Percentiles rank a stretch among this genome's conserved stretches.
Evolutionary conservation across 2,888 invertebrate genomes (phyloP).

Genomic region (Petrolisthes manimaculis): DNA sequence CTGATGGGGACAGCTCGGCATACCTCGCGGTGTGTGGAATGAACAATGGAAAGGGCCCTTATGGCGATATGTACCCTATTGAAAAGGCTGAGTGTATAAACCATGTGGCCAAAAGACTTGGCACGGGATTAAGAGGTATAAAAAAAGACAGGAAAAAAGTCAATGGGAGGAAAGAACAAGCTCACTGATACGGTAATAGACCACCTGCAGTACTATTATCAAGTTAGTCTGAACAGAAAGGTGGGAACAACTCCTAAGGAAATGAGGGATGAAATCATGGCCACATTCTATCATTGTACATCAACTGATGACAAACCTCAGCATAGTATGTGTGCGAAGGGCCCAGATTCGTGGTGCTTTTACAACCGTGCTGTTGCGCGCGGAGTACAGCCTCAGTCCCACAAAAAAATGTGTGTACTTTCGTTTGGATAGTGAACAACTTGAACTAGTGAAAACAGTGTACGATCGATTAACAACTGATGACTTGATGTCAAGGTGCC

Average conservation of each 20-base stretch:
- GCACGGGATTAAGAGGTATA: neutral
- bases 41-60: conserved; percentile 11
- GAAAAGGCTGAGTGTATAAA: conserved; percentile 16
- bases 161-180: neutral
- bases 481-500: conserved; percentile 3
- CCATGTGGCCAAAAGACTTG: conserved; percentile 1
- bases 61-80: neutral
- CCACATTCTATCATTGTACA: conserved; percentile 11
- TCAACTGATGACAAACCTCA: conserved; percentile 14
- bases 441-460: conserved; percentile 7
- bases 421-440: neutral
- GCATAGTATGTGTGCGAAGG: conserved; percentile 1
- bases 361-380: neutral
- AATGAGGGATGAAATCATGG: conserved; percentile 23
- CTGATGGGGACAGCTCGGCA: neutral
- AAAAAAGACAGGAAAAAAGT: neutral
- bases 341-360: conserved; percentile 14
- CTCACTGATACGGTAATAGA: conserved; percentile 6
- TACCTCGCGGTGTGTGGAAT: conserved; percentile 4
- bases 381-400: neutral
- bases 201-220: conserved; percentile 9
- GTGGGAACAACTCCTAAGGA: neutral
- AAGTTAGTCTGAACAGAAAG: conserved; percentile 3
- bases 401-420: neutral
- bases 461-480: conserved; percentile 17